Base-by-base conservation (phyloP, 2,113 vertebrate species). In the Thunnus thynnus region DNA sequence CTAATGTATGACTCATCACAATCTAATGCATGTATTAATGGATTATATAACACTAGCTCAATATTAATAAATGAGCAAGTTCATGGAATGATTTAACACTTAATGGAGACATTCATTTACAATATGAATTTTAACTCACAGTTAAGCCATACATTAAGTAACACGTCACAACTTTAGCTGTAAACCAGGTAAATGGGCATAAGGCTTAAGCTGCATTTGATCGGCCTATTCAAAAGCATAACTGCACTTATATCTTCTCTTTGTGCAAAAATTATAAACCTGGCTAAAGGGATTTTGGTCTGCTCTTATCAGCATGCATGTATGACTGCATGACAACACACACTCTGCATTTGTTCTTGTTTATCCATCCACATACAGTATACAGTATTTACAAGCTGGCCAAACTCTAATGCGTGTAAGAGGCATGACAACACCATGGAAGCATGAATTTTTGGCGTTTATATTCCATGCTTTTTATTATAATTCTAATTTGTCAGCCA, bases 241-340 rank as follows among this genome's bases (percentile, higher is more conserved):
- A 63, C 58, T 0, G 47, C 17, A 13, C 18, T 55, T 64, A 65
- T 70, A 74, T 80, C 4, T 65, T 52, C 13, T 47, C 46, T 70
- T 80, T 18, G 18, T 80, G 60, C 17, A 73, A n/a, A 8, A 66
- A 81, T 71, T 48, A 63, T 1, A 54, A 68, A 82, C 52, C 65
- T 76, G 66, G 51, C 25, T 63, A 3, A 76, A 78, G 14, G 41
- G 20, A 81, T 83, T 83, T 66, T 44, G 8, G 9, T 69, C 16
- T 51, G 27, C 56, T 83, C 55, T 86, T 68, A 82, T 83, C 74
- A 68, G 68, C 71, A 41, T 66, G 36, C 54, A 72, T 46, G 36
- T 55, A 65, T 17, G 5, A 62, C 66, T 46, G 55, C 32, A 74
- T 52, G 48, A 36, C 48, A 30, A 30, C 46, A 66, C 4, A 3